A percentile compares a stretch with the other conserved stretches of the same genome.
Evolutionary conservation across 92 coral and sea anemone species (phyloP).

Genomic region (Desmophyllum pertusum): DNA sequence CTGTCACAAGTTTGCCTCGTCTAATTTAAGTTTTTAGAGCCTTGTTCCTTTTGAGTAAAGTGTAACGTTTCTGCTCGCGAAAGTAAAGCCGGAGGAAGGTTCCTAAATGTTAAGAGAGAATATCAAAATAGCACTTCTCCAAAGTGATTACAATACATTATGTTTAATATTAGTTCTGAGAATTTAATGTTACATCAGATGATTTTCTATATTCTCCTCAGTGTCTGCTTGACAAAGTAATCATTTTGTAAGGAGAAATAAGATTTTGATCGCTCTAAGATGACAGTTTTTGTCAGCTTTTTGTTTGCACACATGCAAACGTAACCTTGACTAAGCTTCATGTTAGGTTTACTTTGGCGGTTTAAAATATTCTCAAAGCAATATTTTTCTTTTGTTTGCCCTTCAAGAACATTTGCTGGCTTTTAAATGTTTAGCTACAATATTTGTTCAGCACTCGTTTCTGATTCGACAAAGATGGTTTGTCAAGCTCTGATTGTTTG

Average conservation of each 20-base stretch:
- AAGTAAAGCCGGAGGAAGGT: not conserved
- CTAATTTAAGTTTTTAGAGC: no score
- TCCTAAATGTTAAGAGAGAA: no score
- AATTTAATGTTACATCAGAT: not conserved
- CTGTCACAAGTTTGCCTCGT: no score
- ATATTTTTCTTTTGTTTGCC: not conserved
- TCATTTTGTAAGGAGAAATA: not conserved
- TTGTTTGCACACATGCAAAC: not conserved
- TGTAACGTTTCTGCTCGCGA: not conserved
- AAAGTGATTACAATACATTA: not conserved
- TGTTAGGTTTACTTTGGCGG: not conserved
- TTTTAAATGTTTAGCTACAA: conserved; percentile 5
- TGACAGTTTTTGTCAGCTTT: not conserved
- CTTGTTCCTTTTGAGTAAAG: no score
- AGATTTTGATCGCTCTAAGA: not conserved
- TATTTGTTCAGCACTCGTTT: not conserved
- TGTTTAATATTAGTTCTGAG: not conserved
- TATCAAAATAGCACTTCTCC: not conserved
- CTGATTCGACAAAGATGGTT: conserved; percentile 11
- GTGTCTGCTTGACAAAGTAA: not conserved
- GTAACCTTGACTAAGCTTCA: not conserved
- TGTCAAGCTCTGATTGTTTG: conserved; percentile 2
- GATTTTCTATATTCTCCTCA: not conserved
- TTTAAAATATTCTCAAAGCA: conserved; percentile 25
- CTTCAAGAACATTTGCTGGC: not conserved